Evolutionary conservation across 30 jellyfish, hydroid and myxozoan genomes (phyloP).

Genomic region (Aurelia coerulea): DNA sequence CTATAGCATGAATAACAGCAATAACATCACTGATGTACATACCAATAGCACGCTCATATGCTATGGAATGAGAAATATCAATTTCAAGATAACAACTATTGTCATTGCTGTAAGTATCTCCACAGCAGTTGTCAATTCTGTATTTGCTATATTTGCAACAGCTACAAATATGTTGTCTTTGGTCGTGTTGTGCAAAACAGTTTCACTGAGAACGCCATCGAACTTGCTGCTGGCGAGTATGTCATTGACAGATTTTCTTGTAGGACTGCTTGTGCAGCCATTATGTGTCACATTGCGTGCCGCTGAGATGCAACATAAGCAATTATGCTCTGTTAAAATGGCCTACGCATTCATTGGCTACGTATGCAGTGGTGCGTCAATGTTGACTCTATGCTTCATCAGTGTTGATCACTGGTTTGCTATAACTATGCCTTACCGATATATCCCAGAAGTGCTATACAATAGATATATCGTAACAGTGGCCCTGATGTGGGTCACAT

Average conservation of each 20-base stretch:
- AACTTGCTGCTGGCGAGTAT: conserved; percentile 26
- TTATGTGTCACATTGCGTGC: conserved; percentile 15
- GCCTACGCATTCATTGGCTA: conserved; percentile 10
- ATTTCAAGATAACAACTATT: not conserved
- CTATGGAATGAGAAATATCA: conserved; percentile 17
- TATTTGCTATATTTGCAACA: conserved; percentile 12
- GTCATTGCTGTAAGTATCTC: conserved; percentile 1
- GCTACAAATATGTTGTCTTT: not conserved
- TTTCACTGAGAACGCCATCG: conserved; percentile 19
- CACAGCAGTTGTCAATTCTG: conserved; percentile 4
- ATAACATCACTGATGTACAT: too few species aligned
- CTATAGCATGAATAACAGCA: too few species aligned
- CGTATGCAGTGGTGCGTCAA: conserved; percentile 44
- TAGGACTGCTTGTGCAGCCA: conserved; percentile 28
- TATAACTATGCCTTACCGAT: conserved; percentile 30
- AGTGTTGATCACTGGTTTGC: conserved; percentile 47
- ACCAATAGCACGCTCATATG: not conserved
- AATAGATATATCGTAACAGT: not conserved
- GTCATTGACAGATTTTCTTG: conserved; percentile 38
- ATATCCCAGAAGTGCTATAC: conserved; percentile 1
- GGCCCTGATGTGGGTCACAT: conserved; percentile 6
- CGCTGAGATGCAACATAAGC: conserved; percentile 13
- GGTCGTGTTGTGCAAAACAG: not conserved
- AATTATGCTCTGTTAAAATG: conserved; percentile 14
- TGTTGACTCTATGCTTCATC: conserved; percentile 8